Evolutionary conservation across 2,797 vertebrate genomes (phyloP), one percentile per base, ranked within the genome.

Genomic region (Monodelphis domestica): DNA sequence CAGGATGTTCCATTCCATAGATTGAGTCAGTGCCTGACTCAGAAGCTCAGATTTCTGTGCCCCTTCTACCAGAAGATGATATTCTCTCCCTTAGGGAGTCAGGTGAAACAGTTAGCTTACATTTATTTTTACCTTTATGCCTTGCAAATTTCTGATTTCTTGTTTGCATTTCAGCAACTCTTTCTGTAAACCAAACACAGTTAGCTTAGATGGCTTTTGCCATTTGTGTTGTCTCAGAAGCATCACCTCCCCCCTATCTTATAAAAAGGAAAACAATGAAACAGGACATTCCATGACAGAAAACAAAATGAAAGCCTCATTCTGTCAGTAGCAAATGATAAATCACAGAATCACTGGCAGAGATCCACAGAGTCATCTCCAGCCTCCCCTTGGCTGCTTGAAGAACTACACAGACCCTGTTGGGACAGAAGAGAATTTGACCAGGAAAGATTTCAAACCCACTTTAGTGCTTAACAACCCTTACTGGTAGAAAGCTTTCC

Each of bases 161-260:
- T 99, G 99, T 97, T 99, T 99, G 98, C 98, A 99, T 97, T 98
- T 99, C 97, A 99, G 92, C 95, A 99, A 98, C 97, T 99, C 99
- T 97, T 99, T 99, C 99, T 99, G 97, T 89, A 98, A 98, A 96
- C 3, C 57, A 96, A 98, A 98, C 54, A 95, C 17, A 96, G 50
- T 95, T 89, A 94, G 94, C 90, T 98, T 96, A 97, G 97, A 94
- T 33, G 57, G 70, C 2, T 84, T 50, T 84, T 63, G 92, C 91
- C 95, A 88, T 94, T 94, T 96, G 95, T 53, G 33, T 55, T 92
- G 95, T 88, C 95, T 96, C 93, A 91, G 78, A 95, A 95, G 90
- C 93, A 93, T 97, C 95, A 95, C 93, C 94, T 93, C 93, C 92
- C 92, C 91, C 95, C 56, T n/a, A 70, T 93, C 90, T 91, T 63